A percentile compares a stretch with the other conserved stretches of the same genome.
These are phyloP conservation scores for Morpho achilles DNA, from an alignment of 2,888 invertebrate species.

Conservation along the genomic window DNA sequence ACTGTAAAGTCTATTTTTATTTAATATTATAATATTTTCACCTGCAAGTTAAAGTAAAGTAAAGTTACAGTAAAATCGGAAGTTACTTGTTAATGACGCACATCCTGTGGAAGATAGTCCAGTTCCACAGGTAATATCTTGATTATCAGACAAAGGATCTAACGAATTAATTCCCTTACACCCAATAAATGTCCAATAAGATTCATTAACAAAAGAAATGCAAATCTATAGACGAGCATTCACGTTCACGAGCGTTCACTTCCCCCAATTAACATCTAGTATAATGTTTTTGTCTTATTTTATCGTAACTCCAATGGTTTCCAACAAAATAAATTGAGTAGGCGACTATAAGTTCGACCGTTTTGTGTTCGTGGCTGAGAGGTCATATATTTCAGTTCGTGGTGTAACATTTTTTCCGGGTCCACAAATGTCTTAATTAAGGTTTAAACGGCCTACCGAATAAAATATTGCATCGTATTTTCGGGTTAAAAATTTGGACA, in stretches of 20 bases:
- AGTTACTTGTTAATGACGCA: conserved; percentile 56
- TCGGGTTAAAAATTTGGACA: conserved; percentile 35
- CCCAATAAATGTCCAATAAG: conserved; percentile 66
- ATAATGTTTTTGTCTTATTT: conserved; percentile 44
- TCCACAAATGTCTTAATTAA: conserved; percentile 65
- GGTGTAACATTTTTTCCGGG: conserved; percentile 48
- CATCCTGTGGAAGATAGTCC: conserved; percentile 39
- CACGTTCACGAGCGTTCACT: conserved; percentile 45
- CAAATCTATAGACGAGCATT: conserved; percentile 68
- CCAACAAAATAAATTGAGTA: conserved; percentile 56
- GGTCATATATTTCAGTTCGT: conserved; percentile 56
- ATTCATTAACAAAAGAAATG: conserved; percentile 66
- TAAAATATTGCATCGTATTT: conserved; percentile 50
- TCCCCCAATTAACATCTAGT: conserved; percentile 54
- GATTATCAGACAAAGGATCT: conserved; percentile 59
- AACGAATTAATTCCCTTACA: conserved; percentile 68
- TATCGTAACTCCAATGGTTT: conserved; percentile 44
- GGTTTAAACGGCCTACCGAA: conserved; percentile 46
- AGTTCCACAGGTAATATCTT: conserved; percentile 54
- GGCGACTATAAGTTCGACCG: conserved; percentile 49
- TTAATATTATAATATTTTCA: too few species aligned
- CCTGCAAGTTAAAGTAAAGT: too few species aligned
- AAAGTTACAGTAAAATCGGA: conserved; percentile 41
- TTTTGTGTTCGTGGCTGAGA: conserved; percentile 48
- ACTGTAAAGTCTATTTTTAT: too few species aligned